Evolutionary conservation across 2,888 invertebrate genomes (phyloP).

Genomic region (Caenorhabditis sp.): DNA sequence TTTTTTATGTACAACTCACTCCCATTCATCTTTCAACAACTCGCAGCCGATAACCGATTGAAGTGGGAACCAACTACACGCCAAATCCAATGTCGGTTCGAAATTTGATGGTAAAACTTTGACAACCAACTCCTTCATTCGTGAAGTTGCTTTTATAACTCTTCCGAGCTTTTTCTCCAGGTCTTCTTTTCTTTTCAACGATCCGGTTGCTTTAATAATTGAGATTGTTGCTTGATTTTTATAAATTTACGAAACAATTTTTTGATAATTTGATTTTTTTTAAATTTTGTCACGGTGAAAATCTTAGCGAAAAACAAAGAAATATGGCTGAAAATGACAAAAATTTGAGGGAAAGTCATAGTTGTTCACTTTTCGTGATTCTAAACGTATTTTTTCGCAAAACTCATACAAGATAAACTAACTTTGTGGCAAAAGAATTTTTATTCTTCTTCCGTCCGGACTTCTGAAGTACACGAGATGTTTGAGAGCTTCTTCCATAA

Average conservation of each 20-base stretch:
- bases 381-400: too few species aligned
- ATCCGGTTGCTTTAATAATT: slow-evolving; percentile 15
- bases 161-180: slow-evolving; percentile 48
- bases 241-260: too few species aligned
- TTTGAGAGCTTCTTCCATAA: slow-evolving; percentile 45
- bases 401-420: too few species aligned
- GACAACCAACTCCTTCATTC: slow-evolving; percentile 43
- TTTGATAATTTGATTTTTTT: too few species aligned
- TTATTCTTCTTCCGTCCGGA: slow-evolving; percentile 41
- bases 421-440: slow-evolving; percentile 53
- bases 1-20: slow-evolving; percentile 6
- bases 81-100: slow-evolving; percentile 36
- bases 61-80: slow-evolving; percentile 40
- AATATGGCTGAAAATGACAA: too few species aligned
- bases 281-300: too few species aligned
- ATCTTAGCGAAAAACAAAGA: too few species aligned
- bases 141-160: slow-evolving; percentile 38
- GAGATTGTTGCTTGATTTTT: too few species aligned
- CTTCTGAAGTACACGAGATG: slow-evolving; percentile 51
- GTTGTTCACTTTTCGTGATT: too few species aligned
- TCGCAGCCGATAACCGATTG: slow-evolving; percentile 34
- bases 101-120: slow-evolving; percentile 37
- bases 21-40: slow-evolving; percentile 32
- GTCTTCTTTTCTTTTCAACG: slow-evolving; percentile 49
- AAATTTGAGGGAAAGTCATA: too few species aligned